Percentiles rank a stretch among this genome's conserved stretches.
Conservation (phyloP, 2,888 invertebrate genomes). For the Alentia gelatinosa region DNA sequence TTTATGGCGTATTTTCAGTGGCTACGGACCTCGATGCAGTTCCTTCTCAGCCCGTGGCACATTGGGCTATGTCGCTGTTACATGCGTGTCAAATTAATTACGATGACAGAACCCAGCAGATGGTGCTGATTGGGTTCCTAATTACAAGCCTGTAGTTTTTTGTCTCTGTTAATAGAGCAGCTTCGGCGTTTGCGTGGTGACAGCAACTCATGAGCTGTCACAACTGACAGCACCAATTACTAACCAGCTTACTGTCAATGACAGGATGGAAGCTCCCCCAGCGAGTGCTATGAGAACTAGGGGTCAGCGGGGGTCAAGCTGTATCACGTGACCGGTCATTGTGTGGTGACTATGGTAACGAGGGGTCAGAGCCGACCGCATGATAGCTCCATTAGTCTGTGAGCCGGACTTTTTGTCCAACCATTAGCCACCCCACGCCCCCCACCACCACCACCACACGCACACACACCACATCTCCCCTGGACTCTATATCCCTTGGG, state of each 20-base stretch:
- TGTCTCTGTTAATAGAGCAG: background rate
- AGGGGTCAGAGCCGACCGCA: background rate
- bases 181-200: background rate
- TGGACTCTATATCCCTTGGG: no score
- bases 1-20: no score
- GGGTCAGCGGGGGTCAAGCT: background rate
- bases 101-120: background rate
- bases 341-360: background rate
- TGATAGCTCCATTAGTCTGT: background rate
- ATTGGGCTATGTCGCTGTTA: no score
- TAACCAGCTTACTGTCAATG: background rate
- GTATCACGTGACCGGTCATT: background rate
- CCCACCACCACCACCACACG: background rate
- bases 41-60: no score
- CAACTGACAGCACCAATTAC: background rate
- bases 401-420: background rate
- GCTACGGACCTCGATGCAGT: no score
- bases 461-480: background rate
- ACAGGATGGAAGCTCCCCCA: background rate
- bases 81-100: no score
- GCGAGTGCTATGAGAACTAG: background rate
- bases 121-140: background rate
- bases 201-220: background rate
- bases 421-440: background rate
- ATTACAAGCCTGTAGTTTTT: no score